Conservation (phyloP, 2,888 invertebrate genomes). For the Pollenia amentaria region DNA sequence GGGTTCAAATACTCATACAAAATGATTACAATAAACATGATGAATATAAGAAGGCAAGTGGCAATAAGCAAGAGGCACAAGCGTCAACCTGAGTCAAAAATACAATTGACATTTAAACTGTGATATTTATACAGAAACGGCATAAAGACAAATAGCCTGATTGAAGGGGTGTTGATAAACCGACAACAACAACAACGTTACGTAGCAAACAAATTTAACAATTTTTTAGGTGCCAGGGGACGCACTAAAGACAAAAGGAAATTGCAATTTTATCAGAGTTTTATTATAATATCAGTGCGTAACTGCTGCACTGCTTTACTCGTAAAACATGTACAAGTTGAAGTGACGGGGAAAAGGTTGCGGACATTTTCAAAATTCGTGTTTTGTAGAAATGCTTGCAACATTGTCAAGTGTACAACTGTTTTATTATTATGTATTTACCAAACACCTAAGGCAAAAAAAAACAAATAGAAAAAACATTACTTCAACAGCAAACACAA, state of each 20-base stretch:
- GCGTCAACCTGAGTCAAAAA: constrained; percentile 5
- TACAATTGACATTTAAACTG: not conserved
- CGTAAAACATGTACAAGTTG: not conserved
- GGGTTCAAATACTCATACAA: constrained; percentile 1
- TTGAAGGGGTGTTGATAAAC: constrained; percentile 35
- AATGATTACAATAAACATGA: constrained; percentile 31
- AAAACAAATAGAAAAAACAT: not conserved
- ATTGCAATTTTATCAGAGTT: constrained; percentile 56
- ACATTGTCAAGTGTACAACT: constrained; percentile 16
- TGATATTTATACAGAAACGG: not conserved
- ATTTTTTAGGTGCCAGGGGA: constrained; percentile 54
- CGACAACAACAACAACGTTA: constrained; percentile 9
- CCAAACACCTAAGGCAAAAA: constrained; percentile 10
- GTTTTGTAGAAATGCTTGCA: constrained; percentile 28
- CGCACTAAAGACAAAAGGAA: constrained; percentile 46
- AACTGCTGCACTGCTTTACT: not conserved
- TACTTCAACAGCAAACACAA: not conserved
- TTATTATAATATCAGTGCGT: not conserved
- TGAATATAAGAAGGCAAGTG: constrained; percentile 19
- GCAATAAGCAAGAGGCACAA: constrained; percentile 26
- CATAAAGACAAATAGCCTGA: not conserved
- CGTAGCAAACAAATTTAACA: constrained; percentile 31
- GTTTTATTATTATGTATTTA: constrained; percentile 27
- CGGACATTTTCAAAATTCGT: not conserved
- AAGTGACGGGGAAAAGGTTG: not conserved